Base-by-base conservation (phyloP, 2,797 vertebrate species). In the Sebastes vulpes region DNA sequence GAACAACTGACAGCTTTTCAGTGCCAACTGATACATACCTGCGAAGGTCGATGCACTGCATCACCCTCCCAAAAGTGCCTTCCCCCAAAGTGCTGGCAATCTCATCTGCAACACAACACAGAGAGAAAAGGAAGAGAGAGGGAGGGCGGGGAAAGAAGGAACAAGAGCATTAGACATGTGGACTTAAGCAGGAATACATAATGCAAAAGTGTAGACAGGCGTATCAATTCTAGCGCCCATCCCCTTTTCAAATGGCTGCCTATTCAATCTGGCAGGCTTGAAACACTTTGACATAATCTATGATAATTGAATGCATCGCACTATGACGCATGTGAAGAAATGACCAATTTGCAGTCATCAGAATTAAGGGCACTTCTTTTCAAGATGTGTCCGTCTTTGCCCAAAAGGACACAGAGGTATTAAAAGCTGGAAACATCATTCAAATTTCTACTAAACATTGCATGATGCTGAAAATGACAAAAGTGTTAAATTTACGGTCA, bases 1-100 rank as follows among this genome's bases (percentile, higher is more conserved):
- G 12, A 60, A 46, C 11, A 16, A 25, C 1, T 38, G 21, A 76
- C 31, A 72, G 32, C 8, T 14, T 65, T 26, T 21, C 12, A 4
- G 6, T 42, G 67, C 70, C 10, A 64, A 60, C 4, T 9, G n/a
- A 56, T 14, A 83, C 93, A 75, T 95, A 99, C 98, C 98, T 98
- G 88, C 97, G 97, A 93, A 99, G 98, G 94, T 99, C 98, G 4
- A 99, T 91, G 83, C 98, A 99, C 61, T 98, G 97, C 86, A 99
- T 98, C 90, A 99, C 98, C 84, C 98, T 96, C 90, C 98, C 98
- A 10, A 99, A 99, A 1, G 98, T 99, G 69, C 98, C 98, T 93
- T 99, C 98, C 4, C 98, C 98, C 93, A 99, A 85, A 80, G 98
- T 99, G 95, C 96, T 97, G 78, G 98, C 96, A 77, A 99, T 99